A percentile compares a stretch with the other conserved stretches of the same genome.
Conservation (phyloP, 2,797 vertebrate genomes). For the Sternotherus odoratus region DNA sequence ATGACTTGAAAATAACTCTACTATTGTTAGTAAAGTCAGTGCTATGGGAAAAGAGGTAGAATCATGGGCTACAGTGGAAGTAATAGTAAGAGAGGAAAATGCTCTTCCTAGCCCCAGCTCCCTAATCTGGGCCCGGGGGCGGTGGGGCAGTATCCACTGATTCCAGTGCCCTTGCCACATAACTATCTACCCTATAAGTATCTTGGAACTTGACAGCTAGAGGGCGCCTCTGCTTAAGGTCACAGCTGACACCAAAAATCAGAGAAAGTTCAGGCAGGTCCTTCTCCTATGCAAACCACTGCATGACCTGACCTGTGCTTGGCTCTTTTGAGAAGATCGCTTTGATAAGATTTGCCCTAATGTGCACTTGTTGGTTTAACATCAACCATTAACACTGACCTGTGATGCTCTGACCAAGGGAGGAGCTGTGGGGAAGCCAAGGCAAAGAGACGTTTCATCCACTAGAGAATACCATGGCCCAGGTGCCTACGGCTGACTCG, state of each 20-base stretch:
- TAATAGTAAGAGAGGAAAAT: not conserved
- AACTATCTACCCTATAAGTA: not conserved
- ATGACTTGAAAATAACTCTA: constrained; percentile 2
- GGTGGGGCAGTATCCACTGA: not conserved
- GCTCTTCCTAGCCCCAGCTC: not conserved
- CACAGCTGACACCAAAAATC: not conserved
- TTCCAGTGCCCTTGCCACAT: not conserved
- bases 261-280: not conserved
- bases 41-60: not conserved
- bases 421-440: not conserved
- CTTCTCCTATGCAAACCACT: not conserved
- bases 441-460: constrained; percentile 1
- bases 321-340: constrained; percentile 5
- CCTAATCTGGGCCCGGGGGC: constrained; percentile 12
- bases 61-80: not conserved
- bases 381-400: constrained; percentile 41
- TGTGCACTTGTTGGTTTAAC: constrained; percentile 36
- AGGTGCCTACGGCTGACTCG: not conserved
- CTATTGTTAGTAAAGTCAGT: not conserved
- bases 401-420: not conserved
- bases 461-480: not conserved
- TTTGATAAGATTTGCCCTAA: constrained; percentile 48
- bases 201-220: not conserved
- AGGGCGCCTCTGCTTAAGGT: not conserved
- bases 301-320: not conserved